A percentile compares a stretch with the other conserved stretches of the same genome.
These are phyloP conservation scores for Tetanocera ferruginea DNA, from an alignment of 2,888 invertebrate genomes.

Conservation along the genomic window DNA sequence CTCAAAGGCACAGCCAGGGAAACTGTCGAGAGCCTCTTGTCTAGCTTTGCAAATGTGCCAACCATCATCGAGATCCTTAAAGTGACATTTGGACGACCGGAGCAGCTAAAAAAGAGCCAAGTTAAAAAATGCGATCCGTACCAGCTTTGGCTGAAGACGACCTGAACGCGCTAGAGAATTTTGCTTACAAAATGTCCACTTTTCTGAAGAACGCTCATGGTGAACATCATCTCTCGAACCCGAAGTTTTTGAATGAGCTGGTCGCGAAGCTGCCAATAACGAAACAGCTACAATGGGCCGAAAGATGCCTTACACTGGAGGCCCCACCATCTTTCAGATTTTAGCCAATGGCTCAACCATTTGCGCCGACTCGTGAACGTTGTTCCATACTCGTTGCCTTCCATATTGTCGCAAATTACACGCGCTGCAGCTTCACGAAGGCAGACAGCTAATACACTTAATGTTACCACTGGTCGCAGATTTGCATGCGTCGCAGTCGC, in stretches of 20 bases:
- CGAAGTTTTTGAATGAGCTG: no score
- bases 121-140: constrained; percentile 28
- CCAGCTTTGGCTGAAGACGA: background rate
- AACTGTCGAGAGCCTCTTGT: no score
- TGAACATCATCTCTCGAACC: no score
- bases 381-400: constrained; percentile 28
- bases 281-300: no score
- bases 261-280: no score
- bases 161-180: constrained; percentile 6
- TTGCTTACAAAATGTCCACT: constrained; percentile 35
- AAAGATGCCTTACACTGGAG: no score
- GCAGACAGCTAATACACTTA: background rate
- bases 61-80: constrained; percentile 26
- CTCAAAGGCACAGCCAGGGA: no score
- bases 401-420: no score
- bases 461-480: background rate
- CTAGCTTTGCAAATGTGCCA: no score
- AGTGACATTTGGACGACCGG: constrained; percentile 6
- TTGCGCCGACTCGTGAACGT: constrained; percentile 23
- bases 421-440: background rate
- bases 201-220: constrained; percentile 31
- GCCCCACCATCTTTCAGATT: no score
- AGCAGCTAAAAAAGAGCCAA: constrained; percentile 33
- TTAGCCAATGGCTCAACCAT: constrained; percentile 35
- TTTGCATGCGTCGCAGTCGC: constrained; percentile 5